Base-by-base conservation (phyloP, 2,797 vertebrate genomes). In the Chaunax sp. region DNA sequence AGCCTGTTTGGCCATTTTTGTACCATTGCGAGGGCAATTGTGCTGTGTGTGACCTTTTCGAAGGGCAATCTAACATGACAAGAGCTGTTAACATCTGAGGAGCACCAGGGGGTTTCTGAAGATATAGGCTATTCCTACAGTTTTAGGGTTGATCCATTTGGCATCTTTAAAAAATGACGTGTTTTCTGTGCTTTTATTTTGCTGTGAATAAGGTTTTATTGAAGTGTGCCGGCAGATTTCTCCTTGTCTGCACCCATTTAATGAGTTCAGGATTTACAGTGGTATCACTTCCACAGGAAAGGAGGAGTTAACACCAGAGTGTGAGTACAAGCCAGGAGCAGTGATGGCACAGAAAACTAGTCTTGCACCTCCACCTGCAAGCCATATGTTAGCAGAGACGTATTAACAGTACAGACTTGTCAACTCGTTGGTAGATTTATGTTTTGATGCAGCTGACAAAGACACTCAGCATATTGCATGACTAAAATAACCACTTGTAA, bases 1-100 rank as follows among this genome's bases (percentile, higher is more conserved):
- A 80, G 78, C 63, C 81, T 9, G 47, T 84, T 87, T 83, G 88
- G 77, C 72, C 78, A 70, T 80, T 82, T 88, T 83, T 58, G 25
- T 89, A 84, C 84, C 81, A 67, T 78, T 72, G 76, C 81, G 81
- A 84, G 67, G 84, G 77, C 84, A 85, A 84, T 88, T 35, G 86
- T 87, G 77, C 84, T 79, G 77, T 82, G 80, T 85, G 81, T 87
- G 87, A 92, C 91, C 91, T 92, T n/a, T 92, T 90, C 19, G 46
- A 85, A 80, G 78, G 78, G 87, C 85, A 77, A 87, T 82, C 81
- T 76, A 88, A 90, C 80, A 86, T 90, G 90, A 91, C 90, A 92
- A 87, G 77, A 82, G 79, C 70, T 77, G 83, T 91, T 91, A 90
- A 68, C 65, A 61, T 90, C 82, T 76, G 67, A 83, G 45, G 60